Percentiles rank a stretch among this genome's conserved stretches.
Conservation (phyloP, 37 sponge, comb jelly and placozoan genomes). For the Mnemiopsis leidyi region DNA sequence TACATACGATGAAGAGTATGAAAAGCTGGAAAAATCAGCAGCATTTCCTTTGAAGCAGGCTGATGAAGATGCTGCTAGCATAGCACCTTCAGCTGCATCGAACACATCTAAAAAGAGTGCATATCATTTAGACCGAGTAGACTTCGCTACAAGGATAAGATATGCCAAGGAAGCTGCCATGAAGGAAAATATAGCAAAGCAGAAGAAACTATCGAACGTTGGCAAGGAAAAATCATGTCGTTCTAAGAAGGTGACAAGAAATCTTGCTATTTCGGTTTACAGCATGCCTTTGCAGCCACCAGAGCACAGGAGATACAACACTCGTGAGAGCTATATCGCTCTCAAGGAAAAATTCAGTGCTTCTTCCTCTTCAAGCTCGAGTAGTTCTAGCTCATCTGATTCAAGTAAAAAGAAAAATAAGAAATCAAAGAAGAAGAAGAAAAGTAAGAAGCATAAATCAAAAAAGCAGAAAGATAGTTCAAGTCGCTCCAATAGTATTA, state of each 20-base stretch:
- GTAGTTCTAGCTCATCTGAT: not conserved
- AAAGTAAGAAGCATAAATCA: not conserved
- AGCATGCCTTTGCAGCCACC: slow-evolving; percentile 27
- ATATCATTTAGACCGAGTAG: not conserved
- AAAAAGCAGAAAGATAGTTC: not conserved
- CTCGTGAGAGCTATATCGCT: not conserved
- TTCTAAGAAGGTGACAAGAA: not conserved
- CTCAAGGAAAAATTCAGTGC: not conserved
- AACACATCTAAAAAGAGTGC: not conserved
- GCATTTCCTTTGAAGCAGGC: not conserved
- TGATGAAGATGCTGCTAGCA: not conserved
- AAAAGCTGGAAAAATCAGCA: not conserved
- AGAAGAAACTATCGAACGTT: not conserved
- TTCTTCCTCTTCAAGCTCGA: slow-evolving; percentile 12
- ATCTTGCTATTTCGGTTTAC: not conserved
- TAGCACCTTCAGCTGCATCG: not conserved
- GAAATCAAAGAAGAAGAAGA: slow-evolving; percentile 42
- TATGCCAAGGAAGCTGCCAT: not conserved
- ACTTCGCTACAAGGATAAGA: not conserved
- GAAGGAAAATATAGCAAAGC: not conserved
- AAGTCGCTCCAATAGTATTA: not conserved
- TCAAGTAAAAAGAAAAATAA: not conserved
- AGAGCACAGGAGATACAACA: slow-evolving; percentile 3
- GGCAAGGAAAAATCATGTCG: not conserved
- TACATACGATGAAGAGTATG: not conserved